A percentile compares a stretch with the other conserved stretches of the same genome.
phyloP scores from a whole-genome alignment of 1,140 invertebrate species.

The Gyrodactylus salaris region DNA sequence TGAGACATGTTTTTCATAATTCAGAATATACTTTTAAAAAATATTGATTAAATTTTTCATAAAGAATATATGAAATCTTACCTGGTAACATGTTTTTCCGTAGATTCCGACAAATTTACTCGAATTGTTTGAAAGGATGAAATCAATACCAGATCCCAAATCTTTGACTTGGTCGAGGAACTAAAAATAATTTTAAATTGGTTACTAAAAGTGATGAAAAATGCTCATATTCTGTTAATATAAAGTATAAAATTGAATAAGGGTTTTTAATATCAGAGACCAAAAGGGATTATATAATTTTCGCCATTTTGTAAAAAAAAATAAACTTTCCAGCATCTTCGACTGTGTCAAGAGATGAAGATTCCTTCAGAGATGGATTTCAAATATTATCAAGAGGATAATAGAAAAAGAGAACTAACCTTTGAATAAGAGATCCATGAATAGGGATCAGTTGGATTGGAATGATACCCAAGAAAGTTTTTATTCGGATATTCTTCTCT shows the following conservation, averaged over 20 bases:
- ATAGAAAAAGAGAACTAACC: background rate
- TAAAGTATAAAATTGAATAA: too few relatives aligned
- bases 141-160: background rate
- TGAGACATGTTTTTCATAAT: too few relatives aligned
- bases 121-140: background rate
- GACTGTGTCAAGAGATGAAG: too few relatives aligned
- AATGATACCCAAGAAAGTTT: background rate
- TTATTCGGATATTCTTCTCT: background rate
- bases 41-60: background rate
- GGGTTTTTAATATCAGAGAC: too few relatives aligned
- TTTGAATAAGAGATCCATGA: background rate
- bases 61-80: background rate
- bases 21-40: too few relatives aligned
- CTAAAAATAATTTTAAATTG: background rate
- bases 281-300: too few relatives aligned
- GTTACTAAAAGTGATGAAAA: background rate
- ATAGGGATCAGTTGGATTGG: background rate
- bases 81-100: background rate
- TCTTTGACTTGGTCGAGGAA: background rate
- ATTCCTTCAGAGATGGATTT: too few relatives aligned
- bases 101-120: background rate
- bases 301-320: too few relatives aligned
- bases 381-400: too few relatives aligned
- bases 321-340: too few relatives aligned
- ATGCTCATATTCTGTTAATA: too few relatives aligned